Evolutionary conservation across 2,113 vertebrate genomes (phyloP).

Genomic region (Rhea pennata): DNA sequence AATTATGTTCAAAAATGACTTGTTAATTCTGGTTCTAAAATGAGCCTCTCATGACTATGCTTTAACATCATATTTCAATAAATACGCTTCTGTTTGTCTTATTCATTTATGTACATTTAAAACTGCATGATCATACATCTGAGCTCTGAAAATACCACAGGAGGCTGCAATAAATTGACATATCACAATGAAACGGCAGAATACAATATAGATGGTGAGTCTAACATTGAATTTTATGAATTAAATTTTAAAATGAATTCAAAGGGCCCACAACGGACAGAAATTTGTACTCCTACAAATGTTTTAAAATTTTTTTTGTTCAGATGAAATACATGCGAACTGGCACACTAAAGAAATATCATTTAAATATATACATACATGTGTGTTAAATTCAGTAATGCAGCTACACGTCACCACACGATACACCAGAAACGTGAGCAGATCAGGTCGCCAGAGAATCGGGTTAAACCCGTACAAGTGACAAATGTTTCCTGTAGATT

Average conservation of each 20-base stretch:
- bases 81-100: neutral
- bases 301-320: neutral
- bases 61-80: neutral
- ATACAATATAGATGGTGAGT: rapidly evolving
- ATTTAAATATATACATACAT: too few relatives aligned
- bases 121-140: neutral
- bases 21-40: neutral
- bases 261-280: neutral
- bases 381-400: rapidly evolving
- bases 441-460: neutral
- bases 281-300: rapidly evolving
- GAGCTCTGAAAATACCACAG: neutral
- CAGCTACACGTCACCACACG: neutral
- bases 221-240: neutral
- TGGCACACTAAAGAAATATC: neutral
- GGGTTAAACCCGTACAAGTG: neutral
- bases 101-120: neutral
- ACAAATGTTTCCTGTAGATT: neutral
- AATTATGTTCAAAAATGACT: neutral
- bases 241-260: neutral
- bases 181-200: neutral
- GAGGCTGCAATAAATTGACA: neutral
- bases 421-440: neutral
- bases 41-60: neutral
- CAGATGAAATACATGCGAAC: neutral